A percentile compares a stretch with the other conserved stretches of the same genome.
Conservation (phyloP, 2,113 vertebrate genomes). For the Trogon melanurus region DNA sequence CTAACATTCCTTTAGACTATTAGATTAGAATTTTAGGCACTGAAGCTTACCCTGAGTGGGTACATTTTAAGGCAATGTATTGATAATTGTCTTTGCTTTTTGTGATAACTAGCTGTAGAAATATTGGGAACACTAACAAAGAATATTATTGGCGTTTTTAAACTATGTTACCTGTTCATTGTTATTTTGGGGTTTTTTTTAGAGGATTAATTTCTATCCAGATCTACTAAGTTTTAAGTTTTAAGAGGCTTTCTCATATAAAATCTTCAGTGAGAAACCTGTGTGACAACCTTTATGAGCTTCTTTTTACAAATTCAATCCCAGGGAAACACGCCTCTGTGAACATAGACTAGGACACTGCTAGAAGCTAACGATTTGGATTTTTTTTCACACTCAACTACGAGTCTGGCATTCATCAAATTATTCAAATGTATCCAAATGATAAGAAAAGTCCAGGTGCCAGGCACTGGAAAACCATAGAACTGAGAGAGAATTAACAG, state of each 20-base stretch:
- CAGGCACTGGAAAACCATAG: not conserved
- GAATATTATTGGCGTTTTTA: not conserved
- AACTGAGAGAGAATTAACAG: not conserved
- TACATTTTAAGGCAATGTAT: not conserved
- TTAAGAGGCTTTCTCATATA: not conserved
- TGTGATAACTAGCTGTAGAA: not conserved
- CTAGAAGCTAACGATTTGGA: not conserved
- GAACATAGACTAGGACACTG: not conserved
- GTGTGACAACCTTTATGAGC: not conserved
- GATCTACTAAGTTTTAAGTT: not conserved
- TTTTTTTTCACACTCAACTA: not conserved
- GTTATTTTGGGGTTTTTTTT: not conserved
- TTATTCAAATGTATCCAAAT: not conserved
- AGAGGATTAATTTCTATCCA: not conserved
- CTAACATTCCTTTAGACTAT: not conserved
- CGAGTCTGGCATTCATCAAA: not conserved
- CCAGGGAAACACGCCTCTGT: not conserved
- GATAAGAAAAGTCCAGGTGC: not conserved
- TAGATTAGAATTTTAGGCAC: not conserved
- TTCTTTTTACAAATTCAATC: not conserved
- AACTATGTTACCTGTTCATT: not conserved
- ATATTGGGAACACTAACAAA: not conserved
- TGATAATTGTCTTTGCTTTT: not conserved
- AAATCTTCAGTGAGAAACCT: not conserved
- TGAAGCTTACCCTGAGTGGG: not conserved